A percentile compares a stretch with the other conserved stretches of the same genome.
These are phyloP conservation scores for Poeciliopsis turneri DNA, from an alignment of 2,797 vertebrate species.

Conservation along the genomic window DNA sequence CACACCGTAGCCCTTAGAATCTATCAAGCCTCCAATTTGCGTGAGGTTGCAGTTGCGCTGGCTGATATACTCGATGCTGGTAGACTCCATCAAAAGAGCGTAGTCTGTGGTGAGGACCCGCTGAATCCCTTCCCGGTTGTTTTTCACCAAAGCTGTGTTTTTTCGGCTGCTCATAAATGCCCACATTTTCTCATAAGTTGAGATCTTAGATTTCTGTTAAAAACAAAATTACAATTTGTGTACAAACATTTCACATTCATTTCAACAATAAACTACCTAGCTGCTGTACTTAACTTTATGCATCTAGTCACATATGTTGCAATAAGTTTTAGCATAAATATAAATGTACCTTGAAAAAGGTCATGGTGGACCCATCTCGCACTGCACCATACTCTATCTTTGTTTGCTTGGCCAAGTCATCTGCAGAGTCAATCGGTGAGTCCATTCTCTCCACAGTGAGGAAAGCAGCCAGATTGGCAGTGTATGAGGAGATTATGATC, in stretches of 20 bases:
- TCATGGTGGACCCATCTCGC: slow-evolving; percentile 96
- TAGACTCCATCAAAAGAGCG: slow-evolving; percentile 97
- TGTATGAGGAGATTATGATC: slow-evolving; percentile 98
- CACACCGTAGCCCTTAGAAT: slow-evolving; percentile 98
- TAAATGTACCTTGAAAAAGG: slow-evolving; percentile 93
- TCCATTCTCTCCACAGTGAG: slow-evolving; percentile 98
- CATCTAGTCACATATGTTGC: slow-evolving; percentile 9
- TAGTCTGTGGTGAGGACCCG: slow-evolving; percentile 96
- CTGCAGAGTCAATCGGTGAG: slow-evolving; percentile 95
- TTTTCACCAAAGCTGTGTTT: slow-evolving; percentile 93
- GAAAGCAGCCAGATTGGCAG: slow-evolving; percentile 97
- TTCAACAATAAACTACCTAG: slow-evolving; percentile 38
- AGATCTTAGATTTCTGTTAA: slow-evolving; percentile 96
- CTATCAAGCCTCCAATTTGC: slow-evolving; percentile 96
- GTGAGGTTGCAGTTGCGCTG: slow-evolving; percentile 99
- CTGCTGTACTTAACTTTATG: slow-evolving; percentile 23
- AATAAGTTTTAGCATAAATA: slow-evolving; percentile 19
- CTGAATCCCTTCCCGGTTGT: slow-evolving; percentile 94
- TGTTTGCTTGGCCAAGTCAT: slow-evolving; percentile 97
- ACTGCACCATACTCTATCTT: slow-evolving; percentile 97
- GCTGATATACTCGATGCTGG: slow-evolving; percentile 97
- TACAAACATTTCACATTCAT: slow-evolving; percentile 24
- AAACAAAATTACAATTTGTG: slow-evolving; percentile 26
- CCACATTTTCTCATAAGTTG: slow-evolving; percentile 99
- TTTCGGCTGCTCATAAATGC: slow-evolving; percentile 98